These are phyloP conservation scores for Gasterosteus aculeatus DNA, from an alignment of 2,113 vertebrate species.

Conservation along the genomic window DNA sequence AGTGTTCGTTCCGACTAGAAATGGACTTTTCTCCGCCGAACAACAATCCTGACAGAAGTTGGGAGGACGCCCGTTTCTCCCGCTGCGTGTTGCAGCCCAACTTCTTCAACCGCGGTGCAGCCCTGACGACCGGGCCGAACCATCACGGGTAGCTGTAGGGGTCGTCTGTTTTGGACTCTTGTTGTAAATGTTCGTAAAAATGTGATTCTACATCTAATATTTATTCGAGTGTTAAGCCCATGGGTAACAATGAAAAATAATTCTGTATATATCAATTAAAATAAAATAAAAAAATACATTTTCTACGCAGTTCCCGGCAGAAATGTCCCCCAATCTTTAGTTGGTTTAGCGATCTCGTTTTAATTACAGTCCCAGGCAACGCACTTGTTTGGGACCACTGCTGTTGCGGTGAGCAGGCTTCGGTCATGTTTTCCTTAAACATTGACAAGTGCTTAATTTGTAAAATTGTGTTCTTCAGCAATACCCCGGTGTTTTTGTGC, in stretches of 20 bases:
- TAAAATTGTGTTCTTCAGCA: background rate
- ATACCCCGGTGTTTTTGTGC: background rate
- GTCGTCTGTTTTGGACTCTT: background rate
- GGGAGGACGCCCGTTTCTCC: background rate
- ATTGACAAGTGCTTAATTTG: background rate
- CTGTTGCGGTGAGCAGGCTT: background rate
- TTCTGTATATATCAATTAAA: rapidly evolving
- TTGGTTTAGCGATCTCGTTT: background rate
- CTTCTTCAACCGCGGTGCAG: conserved; percentile 5
- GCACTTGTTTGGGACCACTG: background rate
- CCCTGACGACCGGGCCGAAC: conserved; percentile 41
- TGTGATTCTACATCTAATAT: rapidly evolving
- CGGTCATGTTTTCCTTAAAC: background rate
- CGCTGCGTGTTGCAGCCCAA: conserved; percentile 17
- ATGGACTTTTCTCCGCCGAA: background rate
- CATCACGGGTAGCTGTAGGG: conserved; percentile 32
- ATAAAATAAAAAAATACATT: no score
- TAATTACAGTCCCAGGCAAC: conserved; percentile 47
- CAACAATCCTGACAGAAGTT: background rate
- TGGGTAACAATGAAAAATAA: background rate
- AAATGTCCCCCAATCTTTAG: background rate
- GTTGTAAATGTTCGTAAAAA: background rate
- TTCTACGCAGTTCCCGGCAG: background rate
- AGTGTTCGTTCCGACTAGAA: background rate
- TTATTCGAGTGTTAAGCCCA: background rate